Percentiles rank a stretch among this genome's conserved stretches.
Conservation (phyloP, 2,888 invertebrate species). For the Pocota personata region DNA sequence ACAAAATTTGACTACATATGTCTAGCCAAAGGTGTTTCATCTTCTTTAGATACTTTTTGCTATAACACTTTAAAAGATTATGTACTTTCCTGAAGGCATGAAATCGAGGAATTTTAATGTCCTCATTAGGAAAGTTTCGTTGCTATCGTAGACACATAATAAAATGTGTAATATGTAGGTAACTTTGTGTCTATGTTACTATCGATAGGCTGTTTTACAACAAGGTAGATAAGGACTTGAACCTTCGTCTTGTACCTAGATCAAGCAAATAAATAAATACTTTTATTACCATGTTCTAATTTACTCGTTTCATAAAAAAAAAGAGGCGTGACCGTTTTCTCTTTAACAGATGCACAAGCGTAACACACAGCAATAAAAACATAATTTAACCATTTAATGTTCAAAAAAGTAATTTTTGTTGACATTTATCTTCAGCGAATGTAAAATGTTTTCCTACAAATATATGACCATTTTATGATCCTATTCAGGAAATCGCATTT, state of each 20-base stretch:
- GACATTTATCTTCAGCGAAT: conserved; percentile 12
- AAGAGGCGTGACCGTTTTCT: conserved; percentile 10
- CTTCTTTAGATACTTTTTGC: too few species aligned
- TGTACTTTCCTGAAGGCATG: too few species aligned
- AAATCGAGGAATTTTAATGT: neutral
- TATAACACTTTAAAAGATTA: too few species aligned
- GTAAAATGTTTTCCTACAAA: neutral
- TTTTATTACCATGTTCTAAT: neutral
- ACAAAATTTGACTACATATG: too few species aligned
- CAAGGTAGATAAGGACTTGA: neutral
- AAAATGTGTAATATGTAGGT: neutral
- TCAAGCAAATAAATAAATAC: neutral
- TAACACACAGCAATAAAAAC: conserved; percentile 27
- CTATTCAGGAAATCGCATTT: conserved; percentile 26
- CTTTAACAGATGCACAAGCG: neutral
- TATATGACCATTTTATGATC: conserved; percentile 15
- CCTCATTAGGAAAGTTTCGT: neutral
- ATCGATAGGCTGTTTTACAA: neutral
- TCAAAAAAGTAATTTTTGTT: conserved; percentile 10
- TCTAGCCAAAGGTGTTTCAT: too few species aligned
- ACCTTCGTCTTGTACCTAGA: neutral
- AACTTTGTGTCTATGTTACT: too few species aligned
- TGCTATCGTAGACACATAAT: neutral
- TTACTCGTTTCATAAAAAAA: neutral
- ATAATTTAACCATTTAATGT: conserved; percentile 11